Conservation (phyloP, 2,113 vertebrate genomes). For the Cyanoramphus novaezelandiae region DNA sequence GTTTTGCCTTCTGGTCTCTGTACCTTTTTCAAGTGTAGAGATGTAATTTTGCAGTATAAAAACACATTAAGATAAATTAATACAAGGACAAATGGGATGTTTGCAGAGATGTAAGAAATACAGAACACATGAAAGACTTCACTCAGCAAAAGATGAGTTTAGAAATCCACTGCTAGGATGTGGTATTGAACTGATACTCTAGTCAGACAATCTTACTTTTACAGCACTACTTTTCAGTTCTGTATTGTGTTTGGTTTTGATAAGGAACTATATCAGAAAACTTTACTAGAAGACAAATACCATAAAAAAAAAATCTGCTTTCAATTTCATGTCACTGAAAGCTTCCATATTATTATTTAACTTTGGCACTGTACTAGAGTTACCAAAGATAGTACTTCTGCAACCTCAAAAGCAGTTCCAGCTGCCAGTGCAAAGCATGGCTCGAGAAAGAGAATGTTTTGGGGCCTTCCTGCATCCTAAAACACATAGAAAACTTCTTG, state of each 20-base stretch:
- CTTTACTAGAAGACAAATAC: not conserved
- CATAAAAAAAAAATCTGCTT: not conserved
- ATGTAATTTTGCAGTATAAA: not conserved
- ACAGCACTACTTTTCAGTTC: not conserved
- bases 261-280: not conserved
- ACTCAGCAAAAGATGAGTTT: not conserved
- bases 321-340: not conserved
- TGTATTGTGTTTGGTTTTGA: not conserved
- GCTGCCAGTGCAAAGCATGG: not conserved
- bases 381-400: not conserved
- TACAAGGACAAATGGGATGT: not conserved
- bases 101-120: not conserved
- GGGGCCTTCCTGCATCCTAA: not conserved
- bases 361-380: not conserved
- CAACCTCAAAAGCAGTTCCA: not conserved
- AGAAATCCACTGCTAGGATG: not conserved
- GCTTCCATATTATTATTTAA: not conserved
- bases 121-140: not conserved
- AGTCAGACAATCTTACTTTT: not conserved
- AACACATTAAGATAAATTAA: not conserved
- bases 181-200: not conserved
- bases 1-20: not conserved
- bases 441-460: not conserved
- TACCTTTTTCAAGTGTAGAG: not conserved
- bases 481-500: not conserved